Conservation (phyloP, 2,113 vertebrate species). For the Scartelaos histophorus region DNA sequence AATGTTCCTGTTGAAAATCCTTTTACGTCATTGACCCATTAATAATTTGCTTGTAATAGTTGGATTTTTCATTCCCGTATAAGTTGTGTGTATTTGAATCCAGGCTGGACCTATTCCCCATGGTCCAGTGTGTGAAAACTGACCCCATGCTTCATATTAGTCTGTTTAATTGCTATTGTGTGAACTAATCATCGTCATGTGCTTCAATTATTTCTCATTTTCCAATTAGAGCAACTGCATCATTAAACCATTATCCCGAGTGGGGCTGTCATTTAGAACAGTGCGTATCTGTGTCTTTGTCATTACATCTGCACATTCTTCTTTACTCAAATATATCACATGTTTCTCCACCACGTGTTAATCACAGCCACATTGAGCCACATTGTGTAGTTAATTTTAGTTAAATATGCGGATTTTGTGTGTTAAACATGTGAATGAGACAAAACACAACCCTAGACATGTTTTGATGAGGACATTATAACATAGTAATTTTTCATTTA, state of each 20-base stretch:
- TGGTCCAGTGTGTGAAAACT: conserved; percentile 53
- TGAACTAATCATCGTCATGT: conserved; percentile 60
- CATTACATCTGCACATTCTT: background rate
- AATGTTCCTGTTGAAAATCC: no score
- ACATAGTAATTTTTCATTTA: no score
- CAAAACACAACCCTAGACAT: no score
- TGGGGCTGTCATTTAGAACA: conserved; percentile 35
- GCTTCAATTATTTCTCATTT: conserved; percentile 66
- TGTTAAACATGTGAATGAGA: no score
- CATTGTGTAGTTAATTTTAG: no score
- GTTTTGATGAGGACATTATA: no score
- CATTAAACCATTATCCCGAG: conserved; percentile 28
- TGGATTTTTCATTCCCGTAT: conserved; percentile 8
- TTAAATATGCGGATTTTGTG: no score
- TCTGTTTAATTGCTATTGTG: conserved; percentile 66
- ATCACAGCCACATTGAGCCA: background rate
- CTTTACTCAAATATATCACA: background rate
- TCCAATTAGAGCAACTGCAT: conserved; percentile 46
- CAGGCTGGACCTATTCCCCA: conserved; percentile 33
- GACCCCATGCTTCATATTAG: conserved; percentile 64
- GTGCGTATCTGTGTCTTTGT: conserved; percentile 11
- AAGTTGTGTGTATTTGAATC: conserved; percentile 29
- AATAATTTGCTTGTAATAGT: background rate
- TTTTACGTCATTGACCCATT: no score
- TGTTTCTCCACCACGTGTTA: background rate